Percentiles rank a stretch among this genome's conserved stretches.
These are phyloP conservation scores for Heteropelma amictum DNA, from an alignment of 2,888 invertebrate species.

Conservation along the genomic window DNA sequence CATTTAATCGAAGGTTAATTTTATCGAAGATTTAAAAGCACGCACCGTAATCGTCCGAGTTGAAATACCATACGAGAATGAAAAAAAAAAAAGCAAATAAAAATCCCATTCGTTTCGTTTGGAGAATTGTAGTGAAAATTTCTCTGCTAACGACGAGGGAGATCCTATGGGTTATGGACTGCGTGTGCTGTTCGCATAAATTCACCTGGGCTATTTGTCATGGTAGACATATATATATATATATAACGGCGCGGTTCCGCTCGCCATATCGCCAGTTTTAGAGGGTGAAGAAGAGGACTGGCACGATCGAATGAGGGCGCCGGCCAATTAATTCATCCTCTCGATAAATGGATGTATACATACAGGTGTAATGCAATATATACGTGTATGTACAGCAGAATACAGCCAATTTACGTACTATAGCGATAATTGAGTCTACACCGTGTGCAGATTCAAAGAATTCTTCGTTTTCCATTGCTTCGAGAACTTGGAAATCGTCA, in stretches of 20 bases:
- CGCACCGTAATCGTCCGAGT: too few relatives aligned
- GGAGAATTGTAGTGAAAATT: slow-evolving; percentile 5
- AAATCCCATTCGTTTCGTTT: neutral
- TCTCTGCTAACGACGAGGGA: neutral
- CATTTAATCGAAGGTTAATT: too few relatives aligned
- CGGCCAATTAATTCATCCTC: slow-evolving; percentile 55
- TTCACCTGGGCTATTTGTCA: slow-evolving; percentile 42
- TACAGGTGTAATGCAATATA: neutral
- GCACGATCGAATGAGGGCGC: slow-evolving; percentile 43
- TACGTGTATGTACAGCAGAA: neutral
- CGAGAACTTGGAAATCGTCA: neutral
- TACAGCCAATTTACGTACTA: slow-evolving; percentile 50
- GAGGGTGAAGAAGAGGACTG: slow-evolving; percentile 21
- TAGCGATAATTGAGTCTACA: slow-evolving; percentile 56
- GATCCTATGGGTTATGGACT: slow-evolving; percentile 2
- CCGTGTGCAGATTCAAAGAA: slow-evolving; percentile 26
- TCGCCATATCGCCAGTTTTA: slow-evolving; percentile 26
- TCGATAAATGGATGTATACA: slow-evolving; percentile 37
- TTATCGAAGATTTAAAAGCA: too few relatives aligned
- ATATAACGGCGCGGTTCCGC: slow-evolving; percentile 41
- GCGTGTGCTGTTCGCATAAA: slow-evolving; percentile 25
- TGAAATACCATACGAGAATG: too few relatives aligned
- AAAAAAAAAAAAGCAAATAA: neutral
- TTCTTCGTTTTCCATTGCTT: slow-evolving; percentile 12
- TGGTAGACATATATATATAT: slow-evolving; percentile 5